Base-by-base conservation (phyloP, 37 sponge, comb jelly and placozoan genomes). In the Eunapius fragilis region DNA sequence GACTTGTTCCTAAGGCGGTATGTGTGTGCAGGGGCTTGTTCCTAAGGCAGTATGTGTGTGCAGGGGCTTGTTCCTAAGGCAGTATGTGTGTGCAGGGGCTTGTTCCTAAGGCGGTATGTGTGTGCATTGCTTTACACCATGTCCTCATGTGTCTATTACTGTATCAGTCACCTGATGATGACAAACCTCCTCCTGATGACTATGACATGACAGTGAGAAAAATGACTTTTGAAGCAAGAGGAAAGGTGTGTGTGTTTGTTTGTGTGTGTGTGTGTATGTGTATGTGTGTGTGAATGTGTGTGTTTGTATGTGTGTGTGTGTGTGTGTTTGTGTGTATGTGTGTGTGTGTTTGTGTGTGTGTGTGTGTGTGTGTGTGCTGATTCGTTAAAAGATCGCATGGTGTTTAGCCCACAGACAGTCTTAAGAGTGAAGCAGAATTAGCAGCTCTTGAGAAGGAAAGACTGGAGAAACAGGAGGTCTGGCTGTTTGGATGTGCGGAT, bases 391-490 rank as follows among this genome's bases (percentile, higher is more conserved):
- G 24, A 84, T 86, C n/a, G 58, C 19, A 58, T 2, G 41, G 17
- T 58, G 58, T 37, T 30, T 28, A 91, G 85, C 85, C 97, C 32
- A 89, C 87, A 19, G 89, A 90, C 50, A 72, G 97, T 14, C 37
- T 96, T 78, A 93, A 96, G 49, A 89, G 84, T 77, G 88, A 93
- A 69, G 94, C 91, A 36, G 97, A 96, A 69, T 34, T 91, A 37
- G 92, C 88, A 0, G 76, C 35, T 71, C 89, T 91, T 25, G 92
- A 92, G 82, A 95, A 87, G 58, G 87, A 78, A 27, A 73, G 74
- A 34, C 71, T 93, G 19, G 84, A 89, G 82, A 87, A 76, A 32
- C 50, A 84, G 37, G 88, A 89, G 84, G 91, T 41, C 41, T 41
- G 3, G 41, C 41, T 41, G 41, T 41, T 6, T 6, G 6, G 41